These are phyloP conservation scores for Euglossa dilemma DNA, from an alignment of 1,140 invertebrate genomes.

Conservation along the genomic window DNA sequence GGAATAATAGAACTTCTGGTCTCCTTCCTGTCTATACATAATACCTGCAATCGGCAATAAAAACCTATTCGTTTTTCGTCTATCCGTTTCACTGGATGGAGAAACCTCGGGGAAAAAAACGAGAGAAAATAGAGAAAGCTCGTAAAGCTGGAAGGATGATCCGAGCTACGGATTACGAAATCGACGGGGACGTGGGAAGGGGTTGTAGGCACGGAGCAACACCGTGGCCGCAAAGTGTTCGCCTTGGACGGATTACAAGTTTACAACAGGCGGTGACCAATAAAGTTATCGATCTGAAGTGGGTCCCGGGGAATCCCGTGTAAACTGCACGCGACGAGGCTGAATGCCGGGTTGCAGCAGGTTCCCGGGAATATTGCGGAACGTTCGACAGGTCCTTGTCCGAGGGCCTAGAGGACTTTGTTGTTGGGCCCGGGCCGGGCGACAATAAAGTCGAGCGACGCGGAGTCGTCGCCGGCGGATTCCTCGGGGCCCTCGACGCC, in stretches of 20 bases:
- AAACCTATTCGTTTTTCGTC: background rate
- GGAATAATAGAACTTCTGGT: too few species aligned
- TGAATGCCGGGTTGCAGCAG: background rate
- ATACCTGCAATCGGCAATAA: too few species aligned
- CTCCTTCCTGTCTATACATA: too few species aligned
- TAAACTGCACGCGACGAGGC: constrained; percentile 17
- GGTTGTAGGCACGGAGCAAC: background rate
- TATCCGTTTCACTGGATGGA: background rate
- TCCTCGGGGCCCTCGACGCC: background rate
- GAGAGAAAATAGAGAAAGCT: background rate
- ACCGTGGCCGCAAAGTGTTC: background rate
- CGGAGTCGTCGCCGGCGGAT: background rate
- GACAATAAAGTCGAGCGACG: constrained; percentile 37
- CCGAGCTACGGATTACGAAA: background rate
- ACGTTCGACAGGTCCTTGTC: constrained; percentile 23
- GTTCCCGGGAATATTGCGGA: constrained; percentile 8
- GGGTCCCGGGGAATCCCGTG: background rate
- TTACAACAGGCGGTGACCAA: constrained; percentile 36
- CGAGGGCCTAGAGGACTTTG: background rate
- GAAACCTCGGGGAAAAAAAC: too few species aligned
- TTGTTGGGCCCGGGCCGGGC: background rate
- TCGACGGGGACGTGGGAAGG: background rate
- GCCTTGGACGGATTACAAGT: constrained; percentile 43
- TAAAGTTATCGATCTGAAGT: constrained; percentile 48
- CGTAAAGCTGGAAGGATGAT: background rate